Evolutionary conservation across 1,140 invertebrate species (phyloP).

Genomic region (Brachionus angularis): DNA sequence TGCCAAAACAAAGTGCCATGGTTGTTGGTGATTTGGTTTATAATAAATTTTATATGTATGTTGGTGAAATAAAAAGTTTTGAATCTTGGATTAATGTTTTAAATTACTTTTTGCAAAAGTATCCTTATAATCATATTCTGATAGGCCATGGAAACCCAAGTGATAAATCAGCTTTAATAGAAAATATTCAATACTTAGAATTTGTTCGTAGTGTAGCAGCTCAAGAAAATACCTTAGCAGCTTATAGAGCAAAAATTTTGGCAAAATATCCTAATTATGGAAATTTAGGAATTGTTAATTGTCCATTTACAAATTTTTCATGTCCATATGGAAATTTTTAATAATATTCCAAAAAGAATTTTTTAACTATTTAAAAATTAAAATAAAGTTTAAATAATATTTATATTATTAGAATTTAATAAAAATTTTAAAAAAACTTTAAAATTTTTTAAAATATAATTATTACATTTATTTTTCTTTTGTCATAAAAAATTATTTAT

Average conservation of each 20-base stretch:
- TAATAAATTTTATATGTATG: neutral
- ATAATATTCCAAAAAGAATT: too few relatives aligned
- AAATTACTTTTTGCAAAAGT: neutral
- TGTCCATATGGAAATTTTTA: neutral
- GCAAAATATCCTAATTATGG: neutral
- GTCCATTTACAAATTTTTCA: neutral
- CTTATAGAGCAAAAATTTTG: neutral
- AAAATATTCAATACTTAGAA: neutral
- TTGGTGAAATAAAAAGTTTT: neutral
- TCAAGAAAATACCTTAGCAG: neutral
- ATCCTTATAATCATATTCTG: neutral
- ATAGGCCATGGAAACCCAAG: neutral
- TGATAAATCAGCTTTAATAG: neutral
- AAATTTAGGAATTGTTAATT: neutral
- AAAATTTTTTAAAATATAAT: too few relatives aligned
- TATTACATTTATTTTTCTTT: too few relatives aligned
- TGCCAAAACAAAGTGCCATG: neutral
- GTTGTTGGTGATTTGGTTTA: neutral
- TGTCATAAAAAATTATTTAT: too few relatives aligned
- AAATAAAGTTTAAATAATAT: too few relatives aligned
- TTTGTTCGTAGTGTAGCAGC: neutral
- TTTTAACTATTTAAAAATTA: too few relatives aligned
- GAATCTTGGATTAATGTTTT: neutral
- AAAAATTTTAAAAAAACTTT: too few relatives aligned
- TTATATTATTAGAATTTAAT: too few relatives aligned